A percentile compares a stretch with the other conserved stretches of the same genome.
Conservation (phyloP, 2,113 vertebrate species). For the Serinus canaria region DNA sequence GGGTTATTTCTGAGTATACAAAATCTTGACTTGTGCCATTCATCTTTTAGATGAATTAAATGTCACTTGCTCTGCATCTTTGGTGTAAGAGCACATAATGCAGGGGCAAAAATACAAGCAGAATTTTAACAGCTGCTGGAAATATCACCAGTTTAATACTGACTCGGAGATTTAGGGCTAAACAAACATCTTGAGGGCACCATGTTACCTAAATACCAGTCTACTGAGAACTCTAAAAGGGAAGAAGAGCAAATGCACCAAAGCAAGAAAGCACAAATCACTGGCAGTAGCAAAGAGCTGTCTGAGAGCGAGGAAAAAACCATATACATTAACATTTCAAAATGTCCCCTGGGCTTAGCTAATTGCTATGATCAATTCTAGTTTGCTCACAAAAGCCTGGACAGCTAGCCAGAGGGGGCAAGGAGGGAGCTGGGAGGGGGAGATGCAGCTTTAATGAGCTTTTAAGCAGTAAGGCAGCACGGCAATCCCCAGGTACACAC, state of each 20-base stretch:
- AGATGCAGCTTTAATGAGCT: slow-evolving; percentile 38
- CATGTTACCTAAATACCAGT: not conserved
- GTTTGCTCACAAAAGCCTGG: slow-evolving; percentile 44
- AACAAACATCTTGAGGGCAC: not conserved
- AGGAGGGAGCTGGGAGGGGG: not conserved
- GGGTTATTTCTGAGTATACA: not conserved
- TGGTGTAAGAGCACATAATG: not conserved
- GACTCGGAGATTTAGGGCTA: not conserved
- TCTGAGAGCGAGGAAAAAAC: not conserved
- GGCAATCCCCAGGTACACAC: accelerated
- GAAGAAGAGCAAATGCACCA: not conserved
- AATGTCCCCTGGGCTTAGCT: slow-evolving; percentile 22
- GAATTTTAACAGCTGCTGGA: not conserved
- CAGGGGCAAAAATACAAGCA: not conserved
- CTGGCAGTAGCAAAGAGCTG: not conserved
- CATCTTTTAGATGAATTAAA: not conserved
- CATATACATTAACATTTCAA: slow-evolving; percentile 12
- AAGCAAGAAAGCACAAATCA: not conserved
- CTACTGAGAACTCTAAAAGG: not conserved
- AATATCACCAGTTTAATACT: not conserved
- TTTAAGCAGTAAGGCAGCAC: not conserved
- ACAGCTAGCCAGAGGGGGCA: not conserved
- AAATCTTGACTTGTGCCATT: not conserved
- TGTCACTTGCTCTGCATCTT: not conserved
- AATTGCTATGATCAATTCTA: slow-evolving; percentile 56